Conservation (phyloP, 2,888 invertebrate species). For the Idaea straminata region DNA sequence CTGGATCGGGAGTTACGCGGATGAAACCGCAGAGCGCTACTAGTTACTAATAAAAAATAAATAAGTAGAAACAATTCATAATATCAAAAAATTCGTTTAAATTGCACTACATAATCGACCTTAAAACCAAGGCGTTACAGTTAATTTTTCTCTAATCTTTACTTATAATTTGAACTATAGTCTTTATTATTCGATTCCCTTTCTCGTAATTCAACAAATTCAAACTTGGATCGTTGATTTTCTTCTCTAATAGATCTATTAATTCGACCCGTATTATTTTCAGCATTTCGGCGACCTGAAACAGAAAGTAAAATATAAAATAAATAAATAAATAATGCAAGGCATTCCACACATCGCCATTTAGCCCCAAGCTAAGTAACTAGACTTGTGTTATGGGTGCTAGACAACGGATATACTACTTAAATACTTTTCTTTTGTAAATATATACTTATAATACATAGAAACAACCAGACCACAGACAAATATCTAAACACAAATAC, state of each 20-base stretch:
- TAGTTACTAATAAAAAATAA: too few species aligned
- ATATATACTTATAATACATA: too few species aligned
- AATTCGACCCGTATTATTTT: conserved; percentile 88
- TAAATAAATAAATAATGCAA: too few species aligned
- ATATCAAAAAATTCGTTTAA: conserved; percentile 1
- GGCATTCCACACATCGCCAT: too few species aligned
- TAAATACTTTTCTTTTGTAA: too few species aligned
- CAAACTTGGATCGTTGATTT: conserved; percentile 89
- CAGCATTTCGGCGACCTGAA: conserved; percentile 89
- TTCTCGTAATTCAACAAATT: conserved; percentile 87
- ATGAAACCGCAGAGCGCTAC: too few species aligned
- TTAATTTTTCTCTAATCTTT: conserved; percentile 61
- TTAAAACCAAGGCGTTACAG: conserved; percentile 14
- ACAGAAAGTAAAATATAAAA: conserved; percentile 27
- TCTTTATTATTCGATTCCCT: conserved; percentile 87
- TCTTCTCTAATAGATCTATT: conserved; percentile 88
- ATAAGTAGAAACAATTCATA: not conserved
- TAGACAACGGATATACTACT: too few species aligned
- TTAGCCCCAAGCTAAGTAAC: too few species aligned
- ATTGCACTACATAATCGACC: conserved; percentile 18
- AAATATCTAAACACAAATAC: too few species aligned
- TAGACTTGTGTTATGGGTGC: too few species aligned
- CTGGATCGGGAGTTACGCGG: too few species aligned
- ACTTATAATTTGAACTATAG: conserved; percentile 85
- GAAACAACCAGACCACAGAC: too few species aligned